Evolutionary conservation across 2,888 invertebrate species (phyloP).

Genomic region (Panorpa germanica): DNA sequence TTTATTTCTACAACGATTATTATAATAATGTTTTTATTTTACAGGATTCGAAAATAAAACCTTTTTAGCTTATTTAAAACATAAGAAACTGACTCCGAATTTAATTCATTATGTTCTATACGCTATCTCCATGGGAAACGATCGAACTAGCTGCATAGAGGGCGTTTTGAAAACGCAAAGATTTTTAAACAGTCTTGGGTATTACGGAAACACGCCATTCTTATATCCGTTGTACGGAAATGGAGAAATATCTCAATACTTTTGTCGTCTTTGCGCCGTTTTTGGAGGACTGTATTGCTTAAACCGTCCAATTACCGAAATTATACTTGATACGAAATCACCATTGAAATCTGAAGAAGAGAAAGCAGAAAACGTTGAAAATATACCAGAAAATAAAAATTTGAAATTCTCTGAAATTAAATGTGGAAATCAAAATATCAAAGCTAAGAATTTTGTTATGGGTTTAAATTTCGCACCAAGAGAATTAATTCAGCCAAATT

Average conservation of each 20-base stretch:
- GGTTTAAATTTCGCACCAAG: constrained; percentile 20
- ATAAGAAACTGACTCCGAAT: constrained; percentile 67
- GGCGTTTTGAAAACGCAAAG: constrained; percentile 67
- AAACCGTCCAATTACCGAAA: constrained; percentile 55
- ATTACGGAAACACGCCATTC: constrained; percentile 94
- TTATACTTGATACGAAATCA: constrained; percentile 22
- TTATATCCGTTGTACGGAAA: constrained; percentile 94
- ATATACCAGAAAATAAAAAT: constrained; percentile 35
- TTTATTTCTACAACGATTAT: too few species aligned
- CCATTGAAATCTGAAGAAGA: too few species aligned
- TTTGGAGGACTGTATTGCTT: constrained; percentile 92
- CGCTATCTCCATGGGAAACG: constrained; percentile 79
- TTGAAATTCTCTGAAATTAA: constrained; percentile 37
- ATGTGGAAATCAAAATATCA: constrained; percentile 51
- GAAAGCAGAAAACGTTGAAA: too few species aligned
- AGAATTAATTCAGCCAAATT: neutral
- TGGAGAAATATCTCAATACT: constrained; percentile 90
- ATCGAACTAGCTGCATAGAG: constrained; percentile 51
- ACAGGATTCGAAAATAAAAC: constrained; percentile 55
- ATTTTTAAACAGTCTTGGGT: constrained; percentile 78
- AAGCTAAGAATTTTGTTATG: constrained; percentile 57
- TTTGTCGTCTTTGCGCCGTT: constrained; percentile 93
- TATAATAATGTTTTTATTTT: constrained; percentile 15
- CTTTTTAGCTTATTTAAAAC: constrained; percentile 65
- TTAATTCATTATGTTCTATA: constrained; percentile 78